These are phyloP conservation scores for Drosophila paranaensis DNA, from an alignment of 2,888 invertebrate genomes.

Conservation along the genomic window DNA sequence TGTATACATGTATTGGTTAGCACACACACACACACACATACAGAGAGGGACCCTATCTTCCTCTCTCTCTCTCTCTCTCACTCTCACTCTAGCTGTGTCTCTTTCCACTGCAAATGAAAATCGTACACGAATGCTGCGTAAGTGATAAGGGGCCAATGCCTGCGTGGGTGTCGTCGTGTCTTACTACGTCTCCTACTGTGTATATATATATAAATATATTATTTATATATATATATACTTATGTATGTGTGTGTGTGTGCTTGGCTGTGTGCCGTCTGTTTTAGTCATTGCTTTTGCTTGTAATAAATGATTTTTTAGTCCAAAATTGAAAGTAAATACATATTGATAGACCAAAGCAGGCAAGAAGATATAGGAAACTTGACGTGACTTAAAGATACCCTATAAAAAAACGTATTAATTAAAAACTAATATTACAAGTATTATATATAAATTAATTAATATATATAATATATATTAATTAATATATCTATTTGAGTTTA, in stretches of 20 bases:
- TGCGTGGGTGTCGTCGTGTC: conserved; percentile 32
- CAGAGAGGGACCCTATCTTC: neutral
- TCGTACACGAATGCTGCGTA: conserved; percentile 67
- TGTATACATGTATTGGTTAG: conserved; percentile 43
- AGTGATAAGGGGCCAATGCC: conserved; percentile 64
- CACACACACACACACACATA: neutral
- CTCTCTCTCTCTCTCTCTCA: neutral
- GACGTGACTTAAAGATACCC: neutral
- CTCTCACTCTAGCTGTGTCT: conserved; percentile 1
- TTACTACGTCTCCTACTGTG: conserved; percentile 11
- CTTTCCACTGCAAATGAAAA: conserved; percentile 68
- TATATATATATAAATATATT: conserved; percentile 2
- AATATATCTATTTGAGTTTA: too few relatives aligned
- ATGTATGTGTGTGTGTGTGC: conserved; percentile 2
- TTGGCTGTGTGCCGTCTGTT: conserved; percentile 19
- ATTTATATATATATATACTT: neutral
- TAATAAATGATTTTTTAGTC: conserved; percentile 72
- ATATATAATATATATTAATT: too few relatives aligned
- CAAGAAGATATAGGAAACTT: neutral
- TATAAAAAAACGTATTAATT: too few relatives aligned
- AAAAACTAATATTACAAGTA: too few relatives aligned
- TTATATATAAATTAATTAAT: too few relatives aligned
- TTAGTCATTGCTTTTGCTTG: conserved; percentile 39
- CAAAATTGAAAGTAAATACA: conserved; percentile 74
- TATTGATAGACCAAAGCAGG: conserved; percentile 48